phyloP scores from a whole-genome alignment of 2,797 vertebrate species.

The Syngnathus acus region DNA sequence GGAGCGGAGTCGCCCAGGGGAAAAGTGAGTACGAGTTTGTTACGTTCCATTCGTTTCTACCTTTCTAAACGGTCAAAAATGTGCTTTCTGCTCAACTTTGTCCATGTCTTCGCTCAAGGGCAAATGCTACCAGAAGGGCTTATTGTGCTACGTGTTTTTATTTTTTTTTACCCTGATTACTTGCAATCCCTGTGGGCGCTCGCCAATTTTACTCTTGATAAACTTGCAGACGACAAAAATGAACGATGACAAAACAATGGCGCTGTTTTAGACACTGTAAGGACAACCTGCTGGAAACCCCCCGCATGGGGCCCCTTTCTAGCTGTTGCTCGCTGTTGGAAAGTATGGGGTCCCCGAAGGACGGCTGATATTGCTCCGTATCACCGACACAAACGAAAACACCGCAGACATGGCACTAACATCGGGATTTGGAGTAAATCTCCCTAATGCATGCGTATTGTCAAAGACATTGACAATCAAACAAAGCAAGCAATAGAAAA shows the following conservation, averaged over 20 bases:
- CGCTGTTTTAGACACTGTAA: neutral
- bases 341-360: neutral
- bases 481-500: neutral
- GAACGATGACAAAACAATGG: neutral
- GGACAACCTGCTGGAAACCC: neutral
- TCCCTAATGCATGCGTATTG: neutral
- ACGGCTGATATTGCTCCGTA: neutral
- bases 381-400: neutral
- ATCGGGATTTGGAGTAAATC: neutral
- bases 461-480: neutral
- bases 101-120: conserved; percentile 50
- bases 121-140: conserved; percentile 48
- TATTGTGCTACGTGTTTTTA: conserved; percentile 7
- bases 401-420: neutral
- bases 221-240: conserved; percentile 37
- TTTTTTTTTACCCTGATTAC: conserved; percentile 6
- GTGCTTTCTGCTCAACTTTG: conserved; percentile 37
- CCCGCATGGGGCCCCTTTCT: neutral
- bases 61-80: conserved; percentile 13
- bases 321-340: neutral
- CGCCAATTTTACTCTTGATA: conserved; percentile 11
- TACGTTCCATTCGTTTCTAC: conserved; percentile 17
- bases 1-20: conserved; percentile 31
- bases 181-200: neutral
- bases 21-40: conserved; percentile 51